phyloP scores from a whole-genome alignment of 2,888 invertebrate genomes.

The Thereva nobilitata region DNA sequence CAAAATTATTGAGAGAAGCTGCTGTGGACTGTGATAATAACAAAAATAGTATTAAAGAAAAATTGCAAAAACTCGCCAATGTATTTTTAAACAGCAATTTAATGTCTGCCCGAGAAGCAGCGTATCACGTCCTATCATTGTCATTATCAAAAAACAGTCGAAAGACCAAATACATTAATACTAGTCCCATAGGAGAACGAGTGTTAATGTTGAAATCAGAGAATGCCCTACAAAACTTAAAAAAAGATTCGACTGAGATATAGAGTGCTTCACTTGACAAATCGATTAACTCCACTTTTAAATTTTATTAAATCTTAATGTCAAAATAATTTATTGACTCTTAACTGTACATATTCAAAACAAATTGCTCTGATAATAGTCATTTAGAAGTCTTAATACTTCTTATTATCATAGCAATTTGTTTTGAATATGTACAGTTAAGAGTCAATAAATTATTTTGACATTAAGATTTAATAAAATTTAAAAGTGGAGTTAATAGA shows the following conservation, averaged over 20 bases:
- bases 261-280: too few relatives aligned
- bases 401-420: too few relatives aligned
- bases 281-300: too few relatives aligned
- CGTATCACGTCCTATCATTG: neutral
- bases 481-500: too few relatives aligned
- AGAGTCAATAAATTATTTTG: too few relatives aligned
- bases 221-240: conserved; percentile 11
- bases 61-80: conserved; percentile 43
- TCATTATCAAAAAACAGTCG: conserved; percentile 21
- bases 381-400: too few relatives aligned
- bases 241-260: conserved; percentile 22
- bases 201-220: conserved; percentile 32
- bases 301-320: too few relatives aligned
- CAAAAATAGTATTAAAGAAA: conserved; percentile 40
- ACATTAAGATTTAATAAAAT: too few relatives aligned
- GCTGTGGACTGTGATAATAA: conserved; percentile 41
- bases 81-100: conserved; percentile 37
- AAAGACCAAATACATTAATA: conserved; percentile 20
- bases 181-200: conserved; percentile 21
- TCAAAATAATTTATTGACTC: too few relatives aligned
- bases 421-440: too few relatives aligned
- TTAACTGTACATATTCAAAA: too few relatives aligned
- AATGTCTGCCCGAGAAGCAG: conserved; percentile 19
- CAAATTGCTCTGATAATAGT: too few relatives aligned
- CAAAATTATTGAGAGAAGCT: conserved; percentile 45